phyloP scores from a whole-genome alignment of 2,888 invertebrate species.

The Ormyrus nitidulus region DNA sequence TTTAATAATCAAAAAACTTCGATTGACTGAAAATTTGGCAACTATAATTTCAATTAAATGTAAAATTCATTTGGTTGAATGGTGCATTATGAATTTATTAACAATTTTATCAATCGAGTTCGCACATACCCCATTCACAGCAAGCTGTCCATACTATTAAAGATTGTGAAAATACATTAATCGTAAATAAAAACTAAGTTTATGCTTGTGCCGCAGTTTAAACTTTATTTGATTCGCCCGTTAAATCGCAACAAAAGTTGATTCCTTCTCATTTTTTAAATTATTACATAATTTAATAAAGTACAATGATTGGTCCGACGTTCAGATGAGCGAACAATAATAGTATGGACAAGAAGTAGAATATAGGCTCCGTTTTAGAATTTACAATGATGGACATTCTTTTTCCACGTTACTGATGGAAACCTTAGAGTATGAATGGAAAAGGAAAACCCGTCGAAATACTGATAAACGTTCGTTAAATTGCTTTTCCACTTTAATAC shows the following conservation, averaged over 20 bases:
- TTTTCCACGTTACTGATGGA: not conserved
- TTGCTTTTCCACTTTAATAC: conserved; percentile 27
- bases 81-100: conserved; percentile 62
- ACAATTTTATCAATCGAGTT: conserved; percentile 61
- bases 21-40: too few relatives aligned
- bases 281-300: conserved; percentile 33
- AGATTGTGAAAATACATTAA: conserved; percentile 28
- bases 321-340: conserved; percentile 8
- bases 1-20: too few relatives aligned
- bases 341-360: conserved; percentile 26
- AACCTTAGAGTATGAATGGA: not conserved
- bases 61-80: conserved; percentile 40
- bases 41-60: conserved; percentile 17
- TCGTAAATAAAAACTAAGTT: conserved; percentile 56
- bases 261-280: conserved; percentile 16
- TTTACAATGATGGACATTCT: conserved; percentile 20
- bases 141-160: conserved; percentile 52
- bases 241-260: not conserved
- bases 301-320: not conserved
- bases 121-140: conserved; percentile 61
- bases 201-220: conserved; percentile 49
- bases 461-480: conserved; percentile 41
- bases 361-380: conserved; percentile 19
- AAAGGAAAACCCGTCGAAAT: conserved; percentile 42
- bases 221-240: conserved; percentile 35